These are phyloP conservation scores for Diarsia brunnea DNA, from an alignment of 2,888 invertebrate genomes.

Conservation along the genomic window DNA sequence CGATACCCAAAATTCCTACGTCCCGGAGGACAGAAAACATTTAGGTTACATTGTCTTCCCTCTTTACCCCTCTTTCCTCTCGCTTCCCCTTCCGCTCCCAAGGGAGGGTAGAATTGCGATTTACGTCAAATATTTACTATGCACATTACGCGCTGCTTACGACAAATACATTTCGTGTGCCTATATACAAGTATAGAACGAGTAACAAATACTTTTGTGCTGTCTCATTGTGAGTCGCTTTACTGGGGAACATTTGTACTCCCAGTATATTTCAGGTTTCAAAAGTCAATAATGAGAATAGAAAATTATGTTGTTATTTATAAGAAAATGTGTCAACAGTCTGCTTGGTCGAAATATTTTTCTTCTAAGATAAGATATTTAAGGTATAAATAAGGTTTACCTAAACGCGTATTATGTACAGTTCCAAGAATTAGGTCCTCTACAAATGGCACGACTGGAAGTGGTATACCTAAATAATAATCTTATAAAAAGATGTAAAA, in stretches of 20 bases:
- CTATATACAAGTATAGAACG: constrained; percentile 30
- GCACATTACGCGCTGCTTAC: constrained; percentile 70
- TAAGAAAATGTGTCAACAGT: background rate
- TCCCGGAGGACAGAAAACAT: constrained; percentile 50
- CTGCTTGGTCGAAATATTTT: background rate
- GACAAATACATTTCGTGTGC: constrained; percentile 65
- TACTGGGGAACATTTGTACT: constrained; percentile 10
- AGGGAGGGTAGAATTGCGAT: constrained; percentile 57
- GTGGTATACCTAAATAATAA: background rate
- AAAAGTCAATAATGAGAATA: background rate
- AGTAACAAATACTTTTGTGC: constrained; percentile 31
- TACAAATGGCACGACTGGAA: background rate
- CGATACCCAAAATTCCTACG: constrained; percentile 43
- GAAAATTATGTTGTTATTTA: background rate
- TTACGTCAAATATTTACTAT: constrained; percentile 72
- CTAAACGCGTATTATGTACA: too few relatives aligned
- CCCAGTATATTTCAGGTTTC: background rate
- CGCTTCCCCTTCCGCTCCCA: constrained; percentile 31
- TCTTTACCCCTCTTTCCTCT: background rate
- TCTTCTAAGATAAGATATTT: too few relatives aligned
- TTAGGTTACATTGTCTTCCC: constrained; percentile 66
- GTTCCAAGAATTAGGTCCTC: too few relatives aligned
- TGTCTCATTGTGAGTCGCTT: constrained; percentile 22
- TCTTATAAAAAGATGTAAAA: background rate
- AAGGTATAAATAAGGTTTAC: too few relatives aligned